Evolutionary conservation across 2,113 vertebrate species (phyloP).

Genomic region (Tauraco erythrolophus): DNA sequence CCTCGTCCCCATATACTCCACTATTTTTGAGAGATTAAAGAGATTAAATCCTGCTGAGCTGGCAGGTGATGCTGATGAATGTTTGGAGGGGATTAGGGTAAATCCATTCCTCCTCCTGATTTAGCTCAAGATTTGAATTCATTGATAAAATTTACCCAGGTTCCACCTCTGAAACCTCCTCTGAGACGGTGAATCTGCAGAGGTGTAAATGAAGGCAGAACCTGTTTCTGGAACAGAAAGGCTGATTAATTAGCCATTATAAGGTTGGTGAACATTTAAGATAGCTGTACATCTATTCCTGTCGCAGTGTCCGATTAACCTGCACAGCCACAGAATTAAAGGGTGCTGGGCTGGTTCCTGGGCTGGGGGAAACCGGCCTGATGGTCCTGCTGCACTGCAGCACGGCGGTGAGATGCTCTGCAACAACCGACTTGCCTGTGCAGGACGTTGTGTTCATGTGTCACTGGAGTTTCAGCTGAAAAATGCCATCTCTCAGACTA

Average conservation of each 20-base stretch:
- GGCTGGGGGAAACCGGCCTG: neutral
- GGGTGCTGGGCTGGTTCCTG: neutral
- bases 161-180: neutral
- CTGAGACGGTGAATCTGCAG: fast-evolving
- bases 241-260: neutral
- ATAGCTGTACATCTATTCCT: neutral
- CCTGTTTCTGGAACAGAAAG: neutral
- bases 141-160: constrained; percentile 38
- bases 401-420: neutral
- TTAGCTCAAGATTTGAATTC: constrained; percentile 31
- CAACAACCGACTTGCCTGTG: fast-evolving
- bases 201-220: constrained; percentile 1
- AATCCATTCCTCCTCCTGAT: constrained; percentile 31
- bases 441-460: neutral
- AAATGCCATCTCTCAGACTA: neutral
- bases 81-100: constrained; percentile 39
- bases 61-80: constrained; percentile 45
- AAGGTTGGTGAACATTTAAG: neutral
- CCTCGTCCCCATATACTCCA: neutral
- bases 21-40: constrained; percentile 17
- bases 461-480: neutral
- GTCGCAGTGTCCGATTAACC: neutral
- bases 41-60: constrained; percentile 39
- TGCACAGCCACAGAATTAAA: neutral
- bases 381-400: neutral